These are phyloP conservation scores for Nothobranchius kuhntae DNA, from an alignment of 2,113 vertebrate species.

Conservation along the genomic window DNA sequence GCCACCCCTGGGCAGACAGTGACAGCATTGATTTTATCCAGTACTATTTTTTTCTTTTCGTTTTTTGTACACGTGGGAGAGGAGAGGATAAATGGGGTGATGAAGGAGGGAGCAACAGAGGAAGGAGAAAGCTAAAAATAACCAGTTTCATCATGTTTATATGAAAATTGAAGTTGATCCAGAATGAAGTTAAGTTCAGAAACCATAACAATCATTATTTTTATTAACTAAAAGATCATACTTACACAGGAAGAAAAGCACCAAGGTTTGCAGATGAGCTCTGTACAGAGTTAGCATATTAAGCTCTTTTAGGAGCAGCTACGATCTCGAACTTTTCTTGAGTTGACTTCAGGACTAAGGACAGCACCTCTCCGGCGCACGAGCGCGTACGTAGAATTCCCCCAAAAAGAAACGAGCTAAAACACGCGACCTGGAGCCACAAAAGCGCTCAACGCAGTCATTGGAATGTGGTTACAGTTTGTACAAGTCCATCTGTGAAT, in stretches of 20 bases:
- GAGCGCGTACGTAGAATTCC: conserved; percentile 4
- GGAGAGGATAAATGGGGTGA: background rate
- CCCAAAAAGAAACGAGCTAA: background rate
- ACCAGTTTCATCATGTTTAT: too few relatives aligned
- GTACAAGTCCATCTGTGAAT: background rate
- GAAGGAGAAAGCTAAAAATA: background rate
- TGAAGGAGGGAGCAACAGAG: background rate
- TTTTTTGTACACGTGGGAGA: conserved; percentile 7
- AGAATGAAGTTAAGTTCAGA: conserved; percentile 25
- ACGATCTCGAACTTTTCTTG: conserved; percentile 3
- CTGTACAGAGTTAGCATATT: conserved; percentile 67
- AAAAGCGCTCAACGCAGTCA: background rate
- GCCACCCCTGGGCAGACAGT: conserved; percentile 47
- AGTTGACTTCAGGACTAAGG: conserved; percentile 69
- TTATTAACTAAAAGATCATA: conserved; percentile 14
- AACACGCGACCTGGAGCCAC: background rate
- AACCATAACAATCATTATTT: background rate
- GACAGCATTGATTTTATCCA: conserved; percentile 62
- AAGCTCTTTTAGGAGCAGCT: conserved; percentile 31
- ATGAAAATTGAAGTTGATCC: background rate
- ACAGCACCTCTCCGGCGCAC: conserved; percentile 61
- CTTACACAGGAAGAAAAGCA: conserved; percentile 74
- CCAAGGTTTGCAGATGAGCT: conserved; percentile 52
- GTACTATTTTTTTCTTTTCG: conserved; percentile 11
- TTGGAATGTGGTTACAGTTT: background rate